Evolutionary conservation across 1,140 invertebrate species (phyloP).

Genomic region (Brachystomella parvula): DNA sequence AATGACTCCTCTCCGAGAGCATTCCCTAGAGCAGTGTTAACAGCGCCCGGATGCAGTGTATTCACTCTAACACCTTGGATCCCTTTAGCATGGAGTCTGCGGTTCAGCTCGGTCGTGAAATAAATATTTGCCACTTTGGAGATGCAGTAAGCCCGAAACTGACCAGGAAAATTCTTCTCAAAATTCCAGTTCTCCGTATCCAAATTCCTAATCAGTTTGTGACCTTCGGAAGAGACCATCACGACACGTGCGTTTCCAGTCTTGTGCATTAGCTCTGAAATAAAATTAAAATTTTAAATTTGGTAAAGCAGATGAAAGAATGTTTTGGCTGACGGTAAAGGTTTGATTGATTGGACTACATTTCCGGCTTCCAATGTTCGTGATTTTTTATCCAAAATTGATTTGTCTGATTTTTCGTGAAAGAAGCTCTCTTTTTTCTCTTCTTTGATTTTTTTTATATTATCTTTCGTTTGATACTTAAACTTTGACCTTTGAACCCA

Average conservation of each 20-base stretch:
- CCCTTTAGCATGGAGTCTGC: slow-evolving; percentile 61
- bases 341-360: no score
- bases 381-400: no score
- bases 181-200: slow-evolving; percentile 72
- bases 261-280: slow-evolving; percentile 65
- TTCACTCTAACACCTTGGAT: slow-evolving; percentile 29
- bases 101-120: slow-evolving; percentile 70
- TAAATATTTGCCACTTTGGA: slow-evolving; percentile 82
- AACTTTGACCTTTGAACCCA: no score
- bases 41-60: slow-evolving; percentile 16
- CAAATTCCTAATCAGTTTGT: slow-evolving; percentile 56
- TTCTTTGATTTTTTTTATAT: no score
- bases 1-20: slow-evolving; percentile 1
- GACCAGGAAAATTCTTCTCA: slow-evolving; percentile 53
- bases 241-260: slow-evolving; percentile 66
- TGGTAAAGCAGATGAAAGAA: no score
- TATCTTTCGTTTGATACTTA: no score
- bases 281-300: no score
- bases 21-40: slow-evolving; percentile 12
- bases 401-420: no score
- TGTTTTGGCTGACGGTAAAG: no score
- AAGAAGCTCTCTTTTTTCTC: no score
- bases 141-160: slow-evolving; percentile 64
- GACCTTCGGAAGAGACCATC: slow-evolving; percentile 72
- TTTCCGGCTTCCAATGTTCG: no score